phyloP scores from a whole-genome alignment of 35 echinoderm and acorn worm genomes.

The Diadema setosum region DNA sequence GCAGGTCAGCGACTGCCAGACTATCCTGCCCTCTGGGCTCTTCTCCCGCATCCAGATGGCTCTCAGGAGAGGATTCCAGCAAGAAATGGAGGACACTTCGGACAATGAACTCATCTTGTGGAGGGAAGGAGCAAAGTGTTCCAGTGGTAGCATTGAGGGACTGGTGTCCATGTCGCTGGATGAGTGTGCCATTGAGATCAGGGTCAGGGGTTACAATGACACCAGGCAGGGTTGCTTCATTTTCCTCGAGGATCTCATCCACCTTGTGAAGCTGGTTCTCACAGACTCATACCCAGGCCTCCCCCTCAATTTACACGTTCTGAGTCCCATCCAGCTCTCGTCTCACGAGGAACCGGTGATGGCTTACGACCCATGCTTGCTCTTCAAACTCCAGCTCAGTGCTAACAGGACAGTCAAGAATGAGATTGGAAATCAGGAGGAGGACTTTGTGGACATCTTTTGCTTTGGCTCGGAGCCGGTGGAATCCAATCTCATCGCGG shows the following conservation, averaged over 20 bases:
- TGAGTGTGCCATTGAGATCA: conserved; percentile 71
- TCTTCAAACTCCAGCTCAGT: conserved; percentile 62
- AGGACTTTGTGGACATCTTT: conserved; percentile 79
- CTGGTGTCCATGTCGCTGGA: conserved; percentile 74
- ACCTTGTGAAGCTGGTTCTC: conserved; percentile 80
- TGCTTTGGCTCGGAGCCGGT: conserved; percentile 76
- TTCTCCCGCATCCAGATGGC: conserved; percentile 87
- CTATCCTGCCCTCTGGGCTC: conserved; percentile 58
- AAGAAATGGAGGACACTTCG: conserved; percentile 76
- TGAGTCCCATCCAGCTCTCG: conserved; percentile 80
- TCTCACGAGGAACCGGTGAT: conserved; percentile 77
- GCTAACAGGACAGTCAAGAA: conserved; percentile 56
- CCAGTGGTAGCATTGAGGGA: conserved; percentile 85
- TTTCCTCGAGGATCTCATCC: conserved; percentile 91
- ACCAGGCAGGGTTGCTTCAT: conserved; percentile 92
- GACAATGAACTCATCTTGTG: conserved; percentile 89
- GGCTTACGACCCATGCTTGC: conserved; percentile 63
- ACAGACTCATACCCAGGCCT: conserved; percentile 86
- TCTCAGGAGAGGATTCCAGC: conserved; percentile 82
- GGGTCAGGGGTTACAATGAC: conserved; percentile 77
- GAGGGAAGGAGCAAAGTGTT: conserved; percentile 93
- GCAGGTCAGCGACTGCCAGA: conserved; percentile 66
- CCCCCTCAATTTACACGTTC: conserved; percentile 63
- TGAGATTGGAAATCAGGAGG: conserved; percentile 69
- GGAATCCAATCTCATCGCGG: conserved; percentile 65